A percentile compares a stretch with the other conserved stretches of the same genome.
Conservation (phyloP, 2,888 invertebrate species). For the Boloria euphrosyne region DNA sequence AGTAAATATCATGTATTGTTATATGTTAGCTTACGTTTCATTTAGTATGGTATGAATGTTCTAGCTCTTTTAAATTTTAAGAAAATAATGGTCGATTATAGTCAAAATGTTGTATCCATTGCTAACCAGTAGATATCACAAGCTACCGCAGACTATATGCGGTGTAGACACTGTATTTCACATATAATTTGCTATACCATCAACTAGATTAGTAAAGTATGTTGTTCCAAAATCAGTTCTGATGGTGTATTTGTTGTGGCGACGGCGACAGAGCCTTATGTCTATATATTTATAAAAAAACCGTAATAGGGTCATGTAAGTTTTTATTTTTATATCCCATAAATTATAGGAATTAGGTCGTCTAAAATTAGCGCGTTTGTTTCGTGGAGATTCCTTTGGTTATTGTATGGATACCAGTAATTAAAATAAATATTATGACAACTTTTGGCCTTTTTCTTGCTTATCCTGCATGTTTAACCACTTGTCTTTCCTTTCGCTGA, state of each 20-base stretch:
- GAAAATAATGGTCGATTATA: constrained; percentile 11
- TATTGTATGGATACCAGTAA: constrained; percentile 73
- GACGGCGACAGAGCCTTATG: constrained; percentile 34
- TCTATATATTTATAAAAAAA: constrained; percentile 45
- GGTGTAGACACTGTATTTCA: constrained; percentile 25
- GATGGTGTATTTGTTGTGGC: constrained; percentile 34
- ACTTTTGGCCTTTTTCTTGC: constrained; percentile 77
- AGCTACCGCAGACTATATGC: constrained; percentile 1
- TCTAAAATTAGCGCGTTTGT: constrained; percentile 59
- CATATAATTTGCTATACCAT: constrained; percentile 39
- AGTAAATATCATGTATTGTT: too few relatives aligned
- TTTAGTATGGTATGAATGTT: too few relatives aligned
- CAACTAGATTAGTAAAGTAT: constrained; percentile 33
- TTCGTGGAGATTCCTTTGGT: constrained; percentile 48
- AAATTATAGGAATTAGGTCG: constrained; percentile 56
- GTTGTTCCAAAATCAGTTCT: constrained; percentile 30
- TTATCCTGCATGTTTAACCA: constrained; percentile 74
- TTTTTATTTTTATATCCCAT: constrained; percentile 77
- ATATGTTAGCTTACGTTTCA: too few relatives aligned
- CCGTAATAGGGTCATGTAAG: constrained; percentile 55
- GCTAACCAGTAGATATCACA: constrained; percentile 35
- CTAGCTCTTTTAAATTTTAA: too few relatives aligned
- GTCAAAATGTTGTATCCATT: constrained; percentile 23
- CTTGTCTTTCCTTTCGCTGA: constrained; percentile 49
- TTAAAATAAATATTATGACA: constrained; percentile 75